Evolutionary conservation across 1,140 invertebrate species (phyloP), one percentile per base, ranked within the genome.

Genomic region (Eumeta japonica): DNA sequence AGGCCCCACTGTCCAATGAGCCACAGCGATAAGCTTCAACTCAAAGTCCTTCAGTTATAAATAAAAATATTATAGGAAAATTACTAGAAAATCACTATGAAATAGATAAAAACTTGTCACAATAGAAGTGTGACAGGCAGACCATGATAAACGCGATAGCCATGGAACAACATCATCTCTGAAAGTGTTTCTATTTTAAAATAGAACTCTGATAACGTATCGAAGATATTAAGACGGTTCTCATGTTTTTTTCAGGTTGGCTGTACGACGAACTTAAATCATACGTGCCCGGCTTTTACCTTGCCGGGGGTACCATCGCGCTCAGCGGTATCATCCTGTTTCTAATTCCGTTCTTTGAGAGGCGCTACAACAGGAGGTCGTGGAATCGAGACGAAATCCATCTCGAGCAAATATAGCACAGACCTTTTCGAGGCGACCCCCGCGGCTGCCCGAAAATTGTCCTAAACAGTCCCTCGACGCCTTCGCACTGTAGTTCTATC

Each of bases 291-390:
- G 90, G 87, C 2, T 97, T 96, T 65, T 83, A 84, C 38, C 75
- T 92, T 24, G 85, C 89, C 5, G 94, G 93, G 2, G 59, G 79
- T 1, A 86, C 89, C 62, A 92, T 97, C 28, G 83, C 86, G 1
- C 34, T 92, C 13, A 94, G 91, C 67, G 94, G 95, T 7, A 13
- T 91, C 3, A 92, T 97, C 74, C 77, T 97, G 27, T 97, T 92
- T 65, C 60, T 83, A 29, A 88, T 97, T 54, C 93, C 93, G 1
- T 72, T 81, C n/a, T 53, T 95, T 16, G 84, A 90, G 64, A 77
- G 77, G 39, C 63, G 72, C 31, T 56, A 45, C 19, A 46, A 46
- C 20, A 50, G 45, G 12, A 48, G 35, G 30, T 48, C 43, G 35
- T 61, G 54, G 51, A 48, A 52, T 16, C 40, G 55, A 35, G 62